Evolutionary conservation across 2,888 invertebrate species (phyloP).

Genomic region (Sympetrum striolatum): DNA sequence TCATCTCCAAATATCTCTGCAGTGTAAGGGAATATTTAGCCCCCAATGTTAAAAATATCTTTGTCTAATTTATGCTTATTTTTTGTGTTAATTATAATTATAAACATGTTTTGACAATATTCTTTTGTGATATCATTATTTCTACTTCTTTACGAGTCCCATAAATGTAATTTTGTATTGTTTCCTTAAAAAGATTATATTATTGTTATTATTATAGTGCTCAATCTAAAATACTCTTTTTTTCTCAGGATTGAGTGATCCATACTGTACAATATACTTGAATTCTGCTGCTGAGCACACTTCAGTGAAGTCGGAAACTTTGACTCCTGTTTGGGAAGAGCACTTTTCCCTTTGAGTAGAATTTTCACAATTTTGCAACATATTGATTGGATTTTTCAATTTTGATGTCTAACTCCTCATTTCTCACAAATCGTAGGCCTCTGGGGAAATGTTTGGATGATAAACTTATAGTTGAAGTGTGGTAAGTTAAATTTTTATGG

Average conservation of each 20-base stretch:
- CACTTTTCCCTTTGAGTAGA: conserved; percentile 90
- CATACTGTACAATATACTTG: conserved; percentile 92
- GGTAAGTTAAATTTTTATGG: conserved; percentile 64
- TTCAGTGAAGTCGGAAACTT: conserved; percentile 86
- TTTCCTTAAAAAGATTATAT: no score
- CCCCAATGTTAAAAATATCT: no score
- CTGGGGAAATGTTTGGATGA: conserved; percentile 77
- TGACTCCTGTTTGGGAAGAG: conserved; percentile 96
- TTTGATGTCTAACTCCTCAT: background rate
- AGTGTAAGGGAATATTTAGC: no score
- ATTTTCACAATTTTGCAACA: background rate
- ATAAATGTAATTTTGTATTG: no score
- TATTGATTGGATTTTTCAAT: background rate
- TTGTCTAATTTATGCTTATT: no score
- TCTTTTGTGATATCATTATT: no score
- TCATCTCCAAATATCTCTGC: no score
- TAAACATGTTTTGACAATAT: no score
- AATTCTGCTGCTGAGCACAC: conserved; percentile 81
- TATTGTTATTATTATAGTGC: background rate
- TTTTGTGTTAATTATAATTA: no score
- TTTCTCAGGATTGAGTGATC: conserved; percentile 84
- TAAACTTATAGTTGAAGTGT: conserved; percentile 80
- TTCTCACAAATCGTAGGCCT: conserved; percentile 71
- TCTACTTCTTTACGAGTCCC: no score
- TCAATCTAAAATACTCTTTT: background rate